Base-by-base conservation (phyloP, 1,140 invertebrate species). In the Drosophila athabasca region DNA sequence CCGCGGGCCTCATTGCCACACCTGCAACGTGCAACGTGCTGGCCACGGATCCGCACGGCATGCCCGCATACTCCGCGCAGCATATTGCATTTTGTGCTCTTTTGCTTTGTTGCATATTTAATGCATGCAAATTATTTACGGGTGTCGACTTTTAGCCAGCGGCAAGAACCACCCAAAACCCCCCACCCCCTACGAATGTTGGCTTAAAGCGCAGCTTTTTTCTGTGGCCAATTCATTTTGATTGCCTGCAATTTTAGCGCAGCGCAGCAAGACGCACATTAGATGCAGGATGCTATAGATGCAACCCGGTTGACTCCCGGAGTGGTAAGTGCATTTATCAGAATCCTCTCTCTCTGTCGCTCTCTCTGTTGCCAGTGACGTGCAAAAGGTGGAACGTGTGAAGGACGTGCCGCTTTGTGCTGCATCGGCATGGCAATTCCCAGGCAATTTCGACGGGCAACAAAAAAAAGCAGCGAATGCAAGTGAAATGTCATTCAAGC, bases 101-200 rank as follows among this genome's bases (percentile, higher is more conserved):
- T 84, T 68, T 69, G 50, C 80, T 58, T 67, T 59, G 62, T 65
- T 80, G 77, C 77, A 84, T 85, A 80, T 85, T 84, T 74, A 84
- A 85, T 73, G 67, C 61, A 84, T 85, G 81, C 77, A 85, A 85
- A 85, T 84, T 84, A 85, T 84, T 85, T 76, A 85, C 72, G 72
- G 67, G 67, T 57, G 53, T 70, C 70, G 74, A 76, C 64, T 74
- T 57, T 74, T 75, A 74, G 71, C 71, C 62, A 19, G 61, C 61
- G 67, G 51, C 45, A 50, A 43, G 15, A 19, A 15, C 39, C 19
- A 59, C 19, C 22, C 31, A 8, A 17, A n/a, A n/a, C 19, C 35
- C 15, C 22, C 17, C 8, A 31, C 29, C 2, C 29, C 7, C 31
- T 2, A 8, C 2, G 8, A 8, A 22, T 44, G 17, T 43, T 52